Base-by-base conservation (phyloP, 1,140 invertebrate genomes). In the Armadillidium nasatum region DNA sequence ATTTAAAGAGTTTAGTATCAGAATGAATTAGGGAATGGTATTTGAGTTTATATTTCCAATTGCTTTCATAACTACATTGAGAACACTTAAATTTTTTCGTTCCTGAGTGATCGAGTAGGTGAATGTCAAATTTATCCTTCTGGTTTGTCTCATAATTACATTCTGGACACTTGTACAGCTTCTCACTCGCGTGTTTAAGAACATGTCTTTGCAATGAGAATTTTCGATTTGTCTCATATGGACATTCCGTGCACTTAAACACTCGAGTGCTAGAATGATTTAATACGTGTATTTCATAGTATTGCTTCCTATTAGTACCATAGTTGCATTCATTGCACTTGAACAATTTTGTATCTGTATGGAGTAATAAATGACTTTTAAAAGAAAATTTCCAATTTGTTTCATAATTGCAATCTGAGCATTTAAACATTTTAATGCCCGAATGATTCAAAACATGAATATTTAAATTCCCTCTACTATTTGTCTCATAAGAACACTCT, bases 371-470 rank as follows among this genome's bases (percentile, higher is more conserved):
- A 44, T 76, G 75, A 19, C 75, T 71, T 45, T 76, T 50, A 11
- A 76, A 69, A 22, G 70, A 45, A n/a, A 50, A 72, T 43, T 76
- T 76, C 45, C 69, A 69, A 22, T 54, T 76, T 6, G 69, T 44
- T 11, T 68, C 23, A 43, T 72, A 66, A 33, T 60, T 60, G n/a
- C 75, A 76, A 45, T 68, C 69, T 45, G 69, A 68, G 54, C 75
- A 76, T 23, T 60, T 68, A 70, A 54, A 76, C 10, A 45, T 45
- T 60, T 76, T 76, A 21, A 68, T 68, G 11, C 75, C 75, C 11
- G 75, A 72, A 45, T 76, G 75, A 33, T 50, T 72, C 13, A 71
- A 68, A 50, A 76, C 50, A 23, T 76, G 75, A n/a, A 75, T 60
- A 21, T 75, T 75, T 43, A 75, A 67, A 68, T 67, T 66, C 21